A percentile compares a stretch with the other conserved stretches of the same genome.
Evolutionary conservation across 2,113 vertebrate genomes (phyloP).

Genomic region (Embiotoca jacksoni): DNA sequence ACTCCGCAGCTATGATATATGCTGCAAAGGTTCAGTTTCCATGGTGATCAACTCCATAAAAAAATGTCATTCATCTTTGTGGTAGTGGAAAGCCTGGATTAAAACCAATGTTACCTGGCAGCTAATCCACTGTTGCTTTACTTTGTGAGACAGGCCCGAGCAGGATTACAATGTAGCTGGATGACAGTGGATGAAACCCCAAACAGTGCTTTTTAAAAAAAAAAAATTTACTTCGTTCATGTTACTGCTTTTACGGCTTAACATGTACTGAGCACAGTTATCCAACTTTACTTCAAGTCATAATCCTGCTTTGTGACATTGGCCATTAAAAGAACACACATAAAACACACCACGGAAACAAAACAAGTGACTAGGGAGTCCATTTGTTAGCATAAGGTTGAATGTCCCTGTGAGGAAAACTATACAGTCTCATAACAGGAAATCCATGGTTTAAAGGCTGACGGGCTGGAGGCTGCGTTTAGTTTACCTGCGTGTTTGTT

Average conservation of each 20-base stretch:
- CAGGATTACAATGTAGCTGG: conserved; percentile 60
- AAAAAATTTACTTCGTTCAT: conserved; percentile 16
- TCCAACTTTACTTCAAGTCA: conserved; percentile 44
- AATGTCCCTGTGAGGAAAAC: background rate
- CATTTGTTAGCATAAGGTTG: conserved; percentile 33
- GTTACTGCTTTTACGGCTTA: conserved; percentile 27
- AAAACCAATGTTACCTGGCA: conserved; percentile 31
- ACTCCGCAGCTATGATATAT: conserved; percentile 5
- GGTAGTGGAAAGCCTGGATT: conserved; percentile 25
- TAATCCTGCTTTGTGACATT: conserved; percentile 59
- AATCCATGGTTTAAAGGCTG: background rate
- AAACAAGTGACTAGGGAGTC: conserved; percentile 47
- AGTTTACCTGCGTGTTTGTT: background rate
- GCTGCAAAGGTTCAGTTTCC: conserved; percentile 34
- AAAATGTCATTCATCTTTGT: conserved; percentile 7
- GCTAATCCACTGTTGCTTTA: conserved; percentile 36
- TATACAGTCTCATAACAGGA: conserved; percentile 11
- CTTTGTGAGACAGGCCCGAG: conserved; percentile 61
- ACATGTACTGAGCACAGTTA: conserved; percentile 53
- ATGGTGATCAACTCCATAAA: conserved; percentile 32
- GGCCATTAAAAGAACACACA: conserved; percentile 47
- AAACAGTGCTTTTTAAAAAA: conserved; percentile 1
- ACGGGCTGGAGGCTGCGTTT: background rate
- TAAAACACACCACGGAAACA: conserved; percentile 50
- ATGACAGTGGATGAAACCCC: conserved; percentile 40